phyloP scores from a whole-genome alignment of 2,888 invertebrate species.

The Spilosoma lubricipeda region DNA sequence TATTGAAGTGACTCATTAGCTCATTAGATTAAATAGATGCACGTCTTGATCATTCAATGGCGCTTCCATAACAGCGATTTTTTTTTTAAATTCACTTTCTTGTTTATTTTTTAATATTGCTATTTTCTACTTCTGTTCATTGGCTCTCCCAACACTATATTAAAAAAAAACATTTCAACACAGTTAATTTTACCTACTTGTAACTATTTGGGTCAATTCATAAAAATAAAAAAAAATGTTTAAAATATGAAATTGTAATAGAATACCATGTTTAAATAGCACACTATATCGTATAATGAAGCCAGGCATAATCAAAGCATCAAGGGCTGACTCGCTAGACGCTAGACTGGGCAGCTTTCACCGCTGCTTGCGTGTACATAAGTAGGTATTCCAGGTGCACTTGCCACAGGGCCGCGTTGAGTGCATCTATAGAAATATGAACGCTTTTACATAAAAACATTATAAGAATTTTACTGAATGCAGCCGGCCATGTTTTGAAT shows the following conservation, averaged over 20 bases:
- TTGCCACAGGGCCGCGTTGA: slow-evolving; percentile 23
- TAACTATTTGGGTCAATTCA: background rate
- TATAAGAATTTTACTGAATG: slow-evolving; percentile 11
- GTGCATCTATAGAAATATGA: slow-evolving; percentile 34
- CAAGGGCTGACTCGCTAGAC: slow-evolving; percentile 40
- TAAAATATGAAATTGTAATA: slow-evolving; percentile 9
- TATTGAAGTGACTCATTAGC: too few species aligned
- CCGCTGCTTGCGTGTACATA: slow-evolving; percentile 31
- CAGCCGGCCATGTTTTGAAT: slow-evolving; percentile 7
- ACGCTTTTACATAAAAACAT: slow-evolving; percentile 10
- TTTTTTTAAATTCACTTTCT: too few species aligned
- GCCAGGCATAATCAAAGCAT: slow-evolving; percentile 46
- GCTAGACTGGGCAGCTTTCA: slow-evolving; percentile 55
- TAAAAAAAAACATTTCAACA: background rate
- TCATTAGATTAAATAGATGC: background rate
- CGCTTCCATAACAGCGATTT: too few species aligned
- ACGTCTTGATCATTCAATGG: background rate
- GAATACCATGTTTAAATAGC: slow-evolving; percentile 14
- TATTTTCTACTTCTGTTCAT: background rate
- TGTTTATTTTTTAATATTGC: too few species aligned
- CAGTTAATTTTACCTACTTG: background rate
- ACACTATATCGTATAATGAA: slow-evolving; percentile 32
- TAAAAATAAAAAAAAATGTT: background rate
- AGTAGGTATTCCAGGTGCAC: slow-evolving; percentile 44
- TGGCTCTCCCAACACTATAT: background rate